Base-by-base conservation (phyloP, 2,888 invertebrate species). In the Griposia aprilina region DNA sequence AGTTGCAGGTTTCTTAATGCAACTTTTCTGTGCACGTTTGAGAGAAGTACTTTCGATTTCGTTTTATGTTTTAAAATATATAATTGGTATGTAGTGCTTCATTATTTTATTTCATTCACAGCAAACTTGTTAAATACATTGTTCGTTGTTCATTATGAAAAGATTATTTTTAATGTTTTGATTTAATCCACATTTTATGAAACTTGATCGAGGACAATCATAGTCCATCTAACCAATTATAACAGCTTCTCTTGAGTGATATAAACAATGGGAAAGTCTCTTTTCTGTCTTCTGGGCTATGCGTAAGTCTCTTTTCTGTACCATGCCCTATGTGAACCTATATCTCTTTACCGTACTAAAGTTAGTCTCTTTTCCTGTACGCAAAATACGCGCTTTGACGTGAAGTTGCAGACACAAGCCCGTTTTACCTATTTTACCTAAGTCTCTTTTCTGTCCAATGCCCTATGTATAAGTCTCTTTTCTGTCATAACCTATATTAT, bases 1-100 rank as follows among this genome's bases (percentile, higher is more conserved):
- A 57, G 63, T 30, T 75, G 78, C 62, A 4, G 15, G 63, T 69
- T 71, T 63, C 57, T 68, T 74, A 57, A 30, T 85, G 74, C 74
- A 59, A 65, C n/a, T 70, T 72, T 52, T 72, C 30, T 72, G 41
- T 13, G 30, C 20, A 41, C 23, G 65, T 45, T 63, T 41, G 23
- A 63, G 23, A 62, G 50, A 69, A 62, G 57, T 73, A 69, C 67
- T 74, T 74, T 73, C 78, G 45, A 68, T 60, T 71, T 84, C 59
- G 7, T 65, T 74, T 62, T 48, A 41, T 74, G 48, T 52, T 59
- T 59, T n/a, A 26, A 17, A 26, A 5, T 30, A 30, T 10, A 3
- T 55, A 57, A 11, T 15, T 59, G 6, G 1, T n/a, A n/a, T n/a
- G n/a, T 30, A 20, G 20, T 36, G 15, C 59, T 59, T 59, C 59